Percentiles rank a stretch among this genome's conserved stretches.
Evolutionary conservation across 2,888 invertebrate species (phyloP).

Genomic region (Camponotus fellah): DNA sequence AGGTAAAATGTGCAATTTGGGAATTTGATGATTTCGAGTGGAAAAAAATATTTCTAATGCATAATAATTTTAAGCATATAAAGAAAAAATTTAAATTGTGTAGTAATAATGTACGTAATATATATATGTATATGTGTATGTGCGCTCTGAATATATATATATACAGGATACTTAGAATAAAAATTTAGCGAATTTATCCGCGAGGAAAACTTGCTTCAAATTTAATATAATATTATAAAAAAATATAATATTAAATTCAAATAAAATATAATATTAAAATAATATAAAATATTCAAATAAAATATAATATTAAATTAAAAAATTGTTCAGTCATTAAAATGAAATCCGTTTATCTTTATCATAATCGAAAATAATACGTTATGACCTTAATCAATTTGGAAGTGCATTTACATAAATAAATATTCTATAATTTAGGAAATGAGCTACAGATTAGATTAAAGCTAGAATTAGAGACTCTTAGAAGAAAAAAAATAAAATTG

Average conservation of each 20-base stretch:
- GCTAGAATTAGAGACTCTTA: background rate
- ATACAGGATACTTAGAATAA: background rate
- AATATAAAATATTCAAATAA: too few relatives aligned
- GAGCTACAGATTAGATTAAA: background rate
- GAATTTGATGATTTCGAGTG: constrained; percentile 9
- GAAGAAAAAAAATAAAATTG: constrained; percentile 2
- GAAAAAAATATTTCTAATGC: background rate
- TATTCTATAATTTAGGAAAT: constrained; percentile 22
- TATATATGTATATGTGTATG: background rate
- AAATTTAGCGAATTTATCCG: background rate
- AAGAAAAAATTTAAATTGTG: background rate
- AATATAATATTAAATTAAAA: too few relatives aligned
- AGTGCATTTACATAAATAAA: constrained; percentile 11
- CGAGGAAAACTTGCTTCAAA: background rate
- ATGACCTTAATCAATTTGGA: constrained; percentile 1
- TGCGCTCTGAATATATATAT: background rate
- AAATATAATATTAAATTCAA: too few relatives aligned
- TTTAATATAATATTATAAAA: too few relatives aligned
- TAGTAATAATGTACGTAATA: background rate
- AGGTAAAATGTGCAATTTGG: constrained; percentile 1
- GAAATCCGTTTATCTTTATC: background rate
- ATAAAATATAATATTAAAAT: too few relatives aligned
- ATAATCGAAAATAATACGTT: background rate
- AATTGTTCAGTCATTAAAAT: background rate
- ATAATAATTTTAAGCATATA: background rate